Percentiles rank a stretch among this genome's conserved stretches.
phyloP scores from a whole-genome alignment of 2,113 vertebrate genomes.

The Pelecanoides urinatrix region DNA sequence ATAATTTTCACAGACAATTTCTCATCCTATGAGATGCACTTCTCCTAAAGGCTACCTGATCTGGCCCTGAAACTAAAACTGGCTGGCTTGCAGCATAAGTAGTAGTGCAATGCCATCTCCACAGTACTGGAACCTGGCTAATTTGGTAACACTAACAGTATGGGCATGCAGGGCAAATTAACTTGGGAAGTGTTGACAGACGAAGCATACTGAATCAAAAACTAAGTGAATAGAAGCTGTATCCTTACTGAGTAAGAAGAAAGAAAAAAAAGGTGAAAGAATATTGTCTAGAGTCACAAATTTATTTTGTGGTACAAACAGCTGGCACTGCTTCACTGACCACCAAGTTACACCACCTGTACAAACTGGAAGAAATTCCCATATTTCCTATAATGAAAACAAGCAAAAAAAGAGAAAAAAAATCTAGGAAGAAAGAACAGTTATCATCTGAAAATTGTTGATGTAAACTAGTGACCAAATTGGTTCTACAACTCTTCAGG shows the following conservation, averaged over 20 bases:
- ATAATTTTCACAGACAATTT: not conserved
- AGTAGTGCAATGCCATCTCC: not conserved
- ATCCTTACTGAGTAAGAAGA: not conserved
- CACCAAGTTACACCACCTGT: not conserved
- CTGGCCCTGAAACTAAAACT: not conserved
- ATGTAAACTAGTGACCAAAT: not conserved
- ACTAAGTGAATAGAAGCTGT: not conserved
- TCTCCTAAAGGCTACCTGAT: not conserved
- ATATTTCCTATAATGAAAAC: not conserved
- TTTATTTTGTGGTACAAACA: not conserved
- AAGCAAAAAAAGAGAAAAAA: not conserved
- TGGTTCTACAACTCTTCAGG: not conserved
- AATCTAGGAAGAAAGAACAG: not conserved
- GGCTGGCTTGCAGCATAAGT: not conserved
- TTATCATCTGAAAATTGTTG: not conserved
- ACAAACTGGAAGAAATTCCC: not conserved
- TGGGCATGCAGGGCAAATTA: not conserved
- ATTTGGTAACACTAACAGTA: not conserved
- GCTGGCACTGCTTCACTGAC: not conserved
- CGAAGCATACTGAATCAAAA: not conserved
- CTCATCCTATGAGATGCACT: not conserved
- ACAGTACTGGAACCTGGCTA: not conserved
- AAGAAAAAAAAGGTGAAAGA: not conserved
- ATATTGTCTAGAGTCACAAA: not conserved
- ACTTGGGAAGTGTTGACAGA: not conserved